phyloP scores from a whole-genome alignment of 2,888 invertebrate species.

The Tanytarsus gracilentus region DNA sequence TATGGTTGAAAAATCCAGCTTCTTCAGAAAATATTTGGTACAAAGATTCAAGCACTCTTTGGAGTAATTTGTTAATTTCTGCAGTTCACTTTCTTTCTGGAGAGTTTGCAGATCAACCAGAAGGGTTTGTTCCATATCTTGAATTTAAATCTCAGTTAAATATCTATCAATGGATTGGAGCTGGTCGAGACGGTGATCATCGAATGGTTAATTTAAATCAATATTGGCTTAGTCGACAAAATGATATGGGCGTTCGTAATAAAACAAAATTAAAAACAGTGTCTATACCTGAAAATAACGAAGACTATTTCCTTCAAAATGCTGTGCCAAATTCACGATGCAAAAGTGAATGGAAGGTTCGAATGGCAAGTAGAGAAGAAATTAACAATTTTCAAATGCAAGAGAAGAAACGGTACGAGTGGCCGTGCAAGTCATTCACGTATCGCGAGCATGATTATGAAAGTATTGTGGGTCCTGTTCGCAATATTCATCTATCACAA shows the following conservation, averaged over 20 bases:
- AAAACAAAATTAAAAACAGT: neutral
- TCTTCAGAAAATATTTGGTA: conserved; percentile 78
- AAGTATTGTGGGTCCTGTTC: conserved; percentile 72
- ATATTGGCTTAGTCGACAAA: conserved; percentile 64
- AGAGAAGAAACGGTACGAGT: conserved; percentile 74
- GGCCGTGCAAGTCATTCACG: conserved; percentile 86
- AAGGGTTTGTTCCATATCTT: conserved; percentile 81
- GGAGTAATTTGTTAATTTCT: conserved; percentile 65
- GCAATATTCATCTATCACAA: conserved; percentile 64
- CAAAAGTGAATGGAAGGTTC: conserved; percentile 74
- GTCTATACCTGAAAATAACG: conserved; percentile 17
- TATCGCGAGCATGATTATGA: conserved; percentile 81
- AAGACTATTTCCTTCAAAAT: conserved; percentile 37
- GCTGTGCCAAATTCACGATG: conserved; percentile 52
- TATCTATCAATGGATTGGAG: conserved; percentile 76
- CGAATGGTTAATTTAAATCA: conserved; percentile 64
- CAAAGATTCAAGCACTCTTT: conserved; percentile 52
- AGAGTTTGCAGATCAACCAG: conserved; percentile 68
- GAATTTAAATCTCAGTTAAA: conserved; percentile 67
- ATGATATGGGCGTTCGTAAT: conserved; percentile 38
- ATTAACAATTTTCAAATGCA: conserved; percentile 66
- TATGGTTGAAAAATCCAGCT: conserved; percentile 71
- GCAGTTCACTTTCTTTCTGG: conserved; percentile 78
- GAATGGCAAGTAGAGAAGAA: conserved; percentile 68
- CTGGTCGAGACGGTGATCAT: conserved; percentile 80